Conservation (phyloP, 2,888 invertebrate species). For the Homarus gammarus region DNA sequence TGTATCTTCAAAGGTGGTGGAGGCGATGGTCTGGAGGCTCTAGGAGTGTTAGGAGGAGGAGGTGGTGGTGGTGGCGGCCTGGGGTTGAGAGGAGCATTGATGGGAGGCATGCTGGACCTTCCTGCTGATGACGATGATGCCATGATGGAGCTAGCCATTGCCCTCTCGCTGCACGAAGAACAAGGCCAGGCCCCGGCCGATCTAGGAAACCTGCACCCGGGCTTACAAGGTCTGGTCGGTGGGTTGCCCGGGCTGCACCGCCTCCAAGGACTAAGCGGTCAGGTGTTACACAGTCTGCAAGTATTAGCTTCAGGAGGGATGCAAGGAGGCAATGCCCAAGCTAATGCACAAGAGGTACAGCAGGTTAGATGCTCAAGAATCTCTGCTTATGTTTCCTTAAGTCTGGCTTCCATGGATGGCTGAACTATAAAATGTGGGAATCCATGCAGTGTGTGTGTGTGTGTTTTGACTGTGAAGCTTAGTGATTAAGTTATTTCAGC, state of each 20-base stretch:
- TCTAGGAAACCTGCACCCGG: slow-evolving; percentile 78
- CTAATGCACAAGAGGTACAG: slow-evolving; percentile 68
- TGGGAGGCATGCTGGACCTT: slow-evolving; percentile 71
- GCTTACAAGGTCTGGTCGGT: slow-evolving; percentile 77
- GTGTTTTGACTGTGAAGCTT: neutral
- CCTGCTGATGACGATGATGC: slow-evolving; percentile 95
- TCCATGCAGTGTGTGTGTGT: neutral
- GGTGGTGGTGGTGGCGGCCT: slow-evolving; percentile 68
- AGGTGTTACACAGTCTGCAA: slow-evolving; percentile 79
- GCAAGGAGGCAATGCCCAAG: slow-evolving; percentile 61
- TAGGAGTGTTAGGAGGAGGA: slow-evolving; percentile 63
- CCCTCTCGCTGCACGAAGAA: slow-evolving; percentile 91
- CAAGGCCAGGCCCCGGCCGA: slow-evolving; percentile 80
- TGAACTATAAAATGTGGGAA: too few species aligned
- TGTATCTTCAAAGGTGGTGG: slow-evolving; percentile 57
- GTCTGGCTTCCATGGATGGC: too few species aligned
- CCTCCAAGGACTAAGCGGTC: slow-evolving; percentile 79
- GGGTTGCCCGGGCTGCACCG: slow-evolving; percentile 76
- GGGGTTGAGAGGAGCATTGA: slow-evolving; percentile 56
- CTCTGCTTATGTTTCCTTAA: neutral
- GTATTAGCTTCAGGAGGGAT: slow-evolving; percentile 73
- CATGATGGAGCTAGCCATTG: slow-evolving; percentile 97
- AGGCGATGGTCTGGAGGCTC: slow-evolving; percentile 64
- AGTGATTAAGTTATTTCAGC: too few species aligned
- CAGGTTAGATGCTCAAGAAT: slow-evolving; percentile 54